Base-by-base conservation (phyloP, 2,113 vertebrate genomes). In the Petromus typicus region DNA sequence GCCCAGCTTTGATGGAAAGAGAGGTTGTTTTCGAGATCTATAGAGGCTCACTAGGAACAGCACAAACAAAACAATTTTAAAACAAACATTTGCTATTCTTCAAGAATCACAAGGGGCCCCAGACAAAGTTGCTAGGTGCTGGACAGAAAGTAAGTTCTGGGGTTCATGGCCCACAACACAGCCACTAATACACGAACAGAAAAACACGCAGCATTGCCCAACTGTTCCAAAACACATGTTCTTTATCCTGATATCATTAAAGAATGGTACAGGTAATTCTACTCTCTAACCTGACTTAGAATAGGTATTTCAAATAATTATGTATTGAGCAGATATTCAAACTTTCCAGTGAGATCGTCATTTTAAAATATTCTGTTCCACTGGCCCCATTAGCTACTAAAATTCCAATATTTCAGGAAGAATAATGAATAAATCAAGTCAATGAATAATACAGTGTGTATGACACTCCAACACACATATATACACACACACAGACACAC, bases 201-300 rank as follows among this genome's bases (percentile, higher is more conserved):
- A 61, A 59, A 83, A 54, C 27, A 86, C 6, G 18, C 18, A 80
- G n/a, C 27, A 16, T 37, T 79, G 76, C 40, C 71, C 86, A 91
- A 23, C 40, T 43, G 43, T 66, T 90, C 83, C 86, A 94, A 80
- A 95, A 88, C 25, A 71, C 34, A 23, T 37, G 81, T 61, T 76
- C 85, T 93, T 95, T 92, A 92, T 57, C 88, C 92, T 88, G 30
- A 93, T 93, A 95, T 93, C 13, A 69, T 69, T 79, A 89, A 75
- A 40, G 27, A 82, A 83, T 59, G 61, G 32, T 22, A 10, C 0
- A 43, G 27, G 69, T 66, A 61, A 69, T 37, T 37, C 37, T 90
- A 40, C 23, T 76, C 23, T 76, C 56, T 76, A 69, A 93, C 22
- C 61, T 92, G 87, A 93, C 80, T 85, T 32, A 54, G 12, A 86